Evolutionary conservation across 2,113 vertebrate species (phyloP), one percentile per base, ranked within the genome.

Genomic region (Chionodraco myersi): DNA sequence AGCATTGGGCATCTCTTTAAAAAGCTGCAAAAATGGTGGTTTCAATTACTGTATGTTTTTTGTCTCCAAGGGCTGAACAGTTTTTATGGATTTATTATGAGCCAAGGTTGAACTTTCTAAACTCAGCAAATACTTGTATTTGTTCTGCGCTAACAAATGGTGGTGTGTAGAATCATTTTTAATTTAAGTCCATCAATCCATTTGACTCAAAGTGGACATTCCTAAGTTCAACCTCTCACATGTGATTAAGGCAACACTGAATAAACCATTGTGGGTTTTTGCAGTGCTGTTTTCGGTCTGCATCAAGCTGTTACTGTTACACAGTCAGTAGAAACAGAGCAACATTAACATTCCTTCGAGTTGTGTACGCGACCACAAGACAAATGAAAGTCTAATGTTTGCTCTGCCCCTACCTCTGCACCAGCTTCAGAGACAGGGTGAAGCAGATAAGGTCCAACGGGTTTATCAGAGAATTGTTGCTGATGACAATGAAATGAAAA

Each of bases 311-410:
- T 14, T 69, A 9, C 53, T 13, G 34, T n/a, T 12, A 26, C n/a
- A 52, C 10, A 48, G 49, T 47, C 48, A 58, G 41, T 49, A 54
- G 58, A 30, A 21, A 3, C 54, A 74, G 13, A 5, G 11, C 30
- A 80, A 34, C 47, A 75, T 62, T 75, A 62, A 47, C 49, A 82
- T 79, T 82, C 54, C 70, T 51, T 58, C 21, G 54, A 67, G 71
- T 36, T 5, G 14, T 48, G 47, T 54, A 59, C 48, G 53, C 63
- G 21, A 34, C 73, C 18, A 47, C 49, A 23, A 61, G 16, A 48
- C 13, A 79, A 75, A 75, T 75, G 26, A 65, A 79, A 78, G 23
- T 48, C 15, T 1, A 36, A 13, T 4, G 62, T 80, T 82, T 52
- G 48, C 36, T 47, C 21, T 47, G 18, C n/a, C 23, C 69, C 45